These are phyloP conservation scores for Penaeus indicus DNA, from an alignment of 1,140 invertebrate species.

Conservation along the genomic window DNA sequence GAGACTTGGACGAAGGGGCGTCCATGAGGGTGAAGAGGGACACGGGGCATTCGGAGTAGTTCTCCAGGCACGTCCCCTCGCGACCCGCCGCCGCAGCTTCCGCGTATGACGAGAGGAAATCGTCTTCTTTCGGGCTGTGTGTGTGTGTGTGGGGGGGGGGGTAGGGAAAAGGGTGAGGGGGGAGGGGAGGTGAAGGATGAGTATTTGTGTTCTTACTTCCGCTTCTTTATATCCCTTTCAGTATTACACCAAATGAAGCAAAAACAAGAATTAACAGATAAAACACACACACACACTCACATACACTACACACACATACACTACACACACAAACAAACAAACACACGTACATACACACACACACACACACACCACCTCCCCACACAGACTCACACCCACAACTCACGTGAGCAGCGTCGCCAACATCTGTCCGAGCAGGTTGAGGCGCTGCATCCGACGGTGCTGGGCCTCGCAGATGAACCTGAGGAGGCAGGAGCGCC, in stretches of 20 bases:
- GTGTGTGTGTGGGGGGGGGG: neutral
- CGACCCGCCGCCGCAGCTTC: neutral
- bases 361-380: no score
- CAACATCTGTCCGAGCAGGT: neutral
- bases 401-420: conserved; percentile 9
- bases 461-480: conserved; percentile 24
- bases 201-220: neutral
- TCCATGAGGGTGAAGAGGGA: conserved; percentile 18
- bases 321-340: no score
- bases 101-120: neutral
- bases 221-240: no score
- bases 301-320: no score
- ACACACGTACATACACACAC: no score
- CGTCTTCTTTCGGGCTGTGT: conserved; percentile 2
- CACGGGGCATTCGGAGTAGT: neutral
- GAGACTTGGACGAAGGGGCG: neutral
- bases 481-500: neutral
- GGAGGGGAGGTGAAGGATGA: neutral
- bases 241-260: no score
- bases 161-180: neutral
- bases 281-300: no score
- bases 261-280: no score
- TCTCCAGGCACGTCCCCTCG: neutral
- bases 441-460: neutral
- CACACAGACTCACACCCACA: neutral